phyloP scores from a whole-genome alignment of 2,888 invertebrate species.

The Drosophila picticornis region DNA sequence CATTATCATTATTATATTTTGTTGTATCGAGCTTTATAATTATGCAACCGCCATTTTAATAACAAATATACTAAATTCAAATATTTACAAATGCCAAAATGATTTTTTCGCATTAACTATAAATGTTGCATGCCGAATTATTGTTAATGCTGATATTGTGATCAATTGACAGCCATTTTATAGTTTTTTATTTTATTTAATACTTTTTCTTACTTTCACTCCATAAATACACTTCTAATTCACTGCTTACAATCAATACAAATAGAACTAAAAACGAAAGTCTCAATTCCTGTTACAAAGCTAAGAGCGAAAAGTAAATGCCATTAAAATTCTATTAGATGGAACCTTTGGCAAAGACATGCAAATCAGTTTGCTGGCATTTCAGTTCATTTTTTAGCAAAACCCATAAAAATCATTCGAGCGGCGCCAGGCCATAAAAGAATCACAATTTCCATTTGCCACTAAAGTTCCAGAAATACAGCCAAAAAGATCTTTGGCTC shows the following conservation, averaged over 20 bases:
- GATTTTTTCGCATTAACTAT: not conserved
- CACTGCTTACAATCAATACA: not conserved
- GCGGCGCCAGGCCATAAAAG: slow-evolving; percentile 74
- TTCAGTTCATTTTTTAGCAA: slow-evolving; percentile 42
- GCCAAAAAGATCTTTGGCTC: slow-evolving; percentile 61
- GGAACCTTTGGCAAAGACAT: slow-evolving; percentile 44
- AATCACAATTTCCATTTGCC: slow-evolving; percentile 72
- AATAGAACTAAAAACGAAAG: not conserved
- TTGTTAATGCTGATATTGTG: not conserved
- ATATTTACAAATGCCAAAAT: not conserved
- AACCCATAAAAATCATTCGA: slow-evolving; percentile 82
- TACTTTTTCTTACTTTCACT: not conserved
- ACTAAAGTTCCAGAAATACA: slow-evolving; percentile 34
- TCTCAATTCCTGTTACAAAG: not conserved
- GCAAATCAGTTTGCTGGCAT: slow-evolving; percentile 67
- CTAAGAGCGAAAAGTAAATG: not conserved
- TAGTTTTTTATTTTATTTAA: not conserved
- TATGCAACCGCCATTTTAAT: not conserved
- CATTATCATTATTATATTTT: not conserved
- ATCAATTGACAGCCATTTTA: not conserved
- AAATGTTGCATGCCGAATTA: not conserved
- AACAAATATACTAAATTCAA: not conserved
- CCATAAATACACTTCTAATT: not conserved
- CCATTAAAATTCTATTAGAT: slow-evolving; percentile 2
- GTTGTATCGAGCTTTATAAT: not conserved